Base-by-base conservation (phyloP, 2,888 invertebrate species). In the Gandaritis pyraliata region DNA sequence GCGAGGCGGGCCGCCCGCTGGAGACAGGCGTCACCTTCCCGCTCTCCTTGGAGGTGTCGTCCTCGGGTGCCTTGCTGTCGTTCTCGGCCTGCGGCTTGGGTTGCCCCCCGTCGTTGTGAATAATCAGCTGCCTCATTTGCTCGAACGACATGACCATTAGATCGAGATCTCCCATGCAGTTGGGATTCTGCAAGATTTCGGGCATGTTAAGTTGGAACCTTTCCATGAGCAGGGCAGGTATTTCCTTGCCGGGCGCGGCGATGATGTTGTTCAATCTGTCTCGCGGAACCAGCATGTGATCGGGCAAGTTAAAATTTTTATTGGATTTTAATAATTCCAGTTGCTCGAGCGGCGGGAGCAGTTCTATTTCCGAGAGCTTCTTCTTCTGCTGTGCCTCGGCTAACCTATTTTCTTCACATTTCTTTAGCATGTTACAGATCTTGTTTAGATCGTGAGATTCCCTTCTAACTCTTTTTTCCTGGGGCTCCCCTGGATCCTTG, bases 211-310 rank as follows among this genome's bases (percentile, higher is more conserved):
- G 85, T 81, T 96, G 96, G 0, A 96, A 96, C 64, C 96, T 89
- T 58, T 95, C 94, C 63, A 94, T 93, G 38, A 96, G 82, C 47
- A 97, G 86, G 53, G 95, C 93, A 0, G 96, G 96, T 65, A 97
- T 96, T 90, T 97, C 97, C 54, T 93, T 93, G 1, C 94, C 95
- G 0, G 97, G 97, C 4, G 95, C 58, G 12, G 33, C 12, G 18
- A 97, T 88, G 39, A 97, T 94, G 16, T 94, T 93, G 54, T 95
- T 94, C 50, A 97, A 85, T 73, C 94, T 94, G 75, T 96, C 95
- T 85, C 96, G 95, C 53, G 97, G 97, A 65, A 97, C 95, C 64
- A 97, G 84, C 74, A 97, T 92, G 10, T 97, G 97, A 90, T 97
- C 96, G 45, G 97, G 97, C 77, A 97, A 94, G 80, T 95, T 94